Evolutionary conservation across 2,113 vertebrate species (phyloP).

Genomic region (Hipposideros armiger): DNA sequence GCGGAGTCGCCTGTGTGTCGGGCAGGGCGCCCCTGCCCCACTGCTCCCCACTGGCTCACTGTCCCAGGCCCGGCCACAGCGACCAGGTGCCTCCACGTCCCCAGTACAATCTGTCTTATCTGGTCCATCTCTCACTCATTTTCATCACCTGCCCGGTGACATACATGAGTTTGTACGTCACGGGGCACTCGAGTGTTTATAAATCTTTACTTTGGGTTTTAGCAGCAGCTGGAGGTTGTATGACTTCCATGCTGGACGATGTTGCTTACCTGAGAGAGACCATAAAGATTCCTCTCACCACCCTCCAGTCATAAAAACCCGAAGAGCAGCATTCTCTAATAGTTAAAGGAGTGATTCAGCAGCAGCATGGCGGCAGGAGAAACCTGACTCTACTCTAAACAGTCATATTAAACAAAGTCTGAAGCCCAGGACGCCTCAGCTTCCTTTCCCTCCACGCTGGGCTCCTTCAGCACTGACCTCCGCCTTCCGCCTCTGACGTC

Average conservation of each 20-base stretch:
- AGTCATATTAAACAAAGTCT: not conserved
- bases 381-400: too few relatives aligned
- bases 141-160: not conserved
- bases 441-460: too few relatives aligned
- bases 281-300: not conserved
- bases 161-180: not conserved
- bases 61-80: not conserved
- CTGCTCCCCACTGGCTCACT: not conserved
- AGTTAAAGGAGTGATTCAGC: not conserved
- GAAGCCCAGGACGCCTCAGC: rapidly evolving
- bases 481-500: not conserved
- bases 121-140: not conserved
- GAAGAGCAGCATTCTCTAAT: not conserved
- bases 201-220: not conserved
- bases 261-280: not conserved
- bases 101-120: not conserved
- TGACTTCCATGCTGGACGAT: not conserved
- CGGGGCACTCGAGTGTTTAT: not conserved
- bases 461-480: too few relatives aligned
- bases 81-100: rapidly evolving
- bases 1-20: rapidly evolving
- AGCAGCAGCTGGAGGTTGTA: not conserved
- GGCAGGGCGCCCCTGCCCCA: not conserved
- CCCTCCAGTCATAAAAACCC: not conserved
- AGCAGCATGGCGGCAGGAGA: not conserved